Percentiles rank a stretch among this genome's conserved stretches.
Conservation (phyloP, 2,888 invertebrate genomes). For the Phanerotoma sp. region DNA sequence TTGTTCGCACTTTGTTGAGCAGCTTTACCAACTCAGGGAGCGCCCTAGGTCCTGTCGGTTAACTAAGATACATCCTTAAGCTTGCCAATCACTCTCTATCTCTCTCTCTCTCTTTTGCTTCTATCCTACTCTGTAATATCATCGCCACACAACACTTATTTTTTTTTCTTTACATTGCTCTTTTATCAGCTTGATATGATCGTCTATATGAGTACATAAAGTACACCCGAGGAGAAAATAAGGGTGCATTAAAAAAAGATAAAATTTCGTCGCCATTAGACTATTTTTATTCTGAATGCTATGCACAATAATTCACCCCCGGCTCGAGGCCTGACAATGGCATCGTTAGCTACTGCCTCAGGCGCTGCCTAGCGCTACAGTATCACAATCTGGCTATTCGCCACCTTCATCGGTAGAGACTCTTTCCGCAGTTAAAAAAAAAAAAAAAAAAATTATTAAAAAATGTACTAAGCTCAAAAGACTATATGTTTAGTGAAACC, state of each 20-base stretch:
- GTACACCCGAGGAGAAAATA: too few species aligned
- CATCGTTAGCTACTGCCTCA: constrained; percentile 55
- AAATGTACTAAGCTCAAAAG: constrained; percentile 1
- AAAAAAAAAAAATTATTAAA: neutral
- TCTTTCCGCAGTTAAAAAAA: neutral
- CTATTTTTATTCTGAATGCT: constrained; percentile 39
- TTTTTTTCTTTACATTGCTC: too few species aligned
- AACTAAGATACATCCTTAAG: too few species aligned
- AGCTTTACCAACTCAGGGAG: constrained; percentile 22
- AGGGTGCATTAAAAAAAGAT: neutral
- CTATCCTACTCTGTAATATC: too few species aligned
- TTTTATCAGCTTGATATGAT: too few species aligned
- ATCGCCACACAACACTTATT: too few species aligned
- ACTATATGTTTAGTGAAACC: neutral
- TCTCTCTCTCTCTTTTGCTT: neutral
- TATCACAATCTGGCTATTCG: constrained; percentile 35
- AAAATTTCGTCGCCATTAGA: neutral
- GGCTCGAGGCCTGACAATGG: constrained; percentile 50
- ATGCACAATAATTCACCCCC: constrained; percentile 47
- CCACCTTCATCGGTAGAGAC: constrained; percentile 16
- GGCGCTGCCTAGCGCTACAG: constrained; percentile 12
- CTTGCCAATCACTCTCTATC: neutral
- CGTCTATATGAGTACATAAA: too few species aligned
- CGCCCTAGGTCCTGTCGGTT: neutral
- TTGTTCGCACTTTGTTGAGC: constrained; percentile 23